Evolutionary conservation across 1,140 invertebrate species (phyloP).

Genomic region (Panulirus ornatus): DNA sequence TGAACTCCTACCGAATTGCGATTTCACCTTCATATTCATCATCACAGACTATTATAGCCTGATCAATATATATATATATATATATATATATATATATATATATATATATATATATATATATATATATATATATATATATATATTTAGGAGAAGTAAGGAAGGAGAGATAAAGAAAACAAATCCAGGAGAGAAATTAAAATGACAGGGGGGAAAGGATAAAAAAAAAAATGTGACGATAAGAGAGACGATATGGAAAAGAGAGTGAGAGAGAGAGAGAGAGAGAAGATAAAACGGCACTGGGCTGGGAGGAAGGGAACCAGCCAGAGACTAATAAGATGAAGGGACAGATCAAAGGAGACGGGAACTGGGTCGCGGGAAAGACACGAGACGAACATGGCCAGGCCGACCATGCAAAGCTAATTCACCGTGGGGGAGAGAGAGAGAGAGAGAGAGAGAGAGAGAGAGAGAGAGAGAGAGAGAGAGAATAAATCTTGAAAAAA

Average conservation of each 20-base stretch:
- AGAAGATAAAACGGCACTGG: neutral
- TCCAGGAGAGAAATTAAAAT: neutral
- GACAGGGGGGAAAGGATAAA: neutral
- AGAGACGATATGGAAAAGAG: neutral
- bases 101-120: no score
- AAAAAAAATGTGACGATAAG: neutral
- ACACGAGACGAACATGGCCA: no score
- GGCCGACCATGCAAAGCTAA: no score
- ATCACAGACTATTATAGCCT: no score
- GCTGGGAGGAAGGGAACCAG: neutral
- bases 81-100: no score
- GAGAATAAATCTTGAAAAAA: neutral
- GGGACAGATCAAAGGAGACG: neutral
- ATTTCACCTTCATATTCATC: no score
- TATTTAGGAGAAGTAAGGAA: no score
- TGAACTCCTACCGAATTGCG: no score
- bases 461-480: slow-evolving; percentile 22
- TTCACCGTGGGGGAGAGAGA: neutral
- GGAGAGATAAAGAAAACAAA: no score
- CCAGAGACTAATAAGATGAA: neutral
- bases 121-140: no score
- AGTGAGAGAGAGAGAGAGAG: neutral
- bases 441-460: slow-evolving; percentile 19
- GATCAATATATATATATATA: no score
- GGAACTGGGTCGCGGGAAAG: neutral